Conservation (phyloP, 2,797 vertebrate species). For the Gallirallus australis region DNA sequence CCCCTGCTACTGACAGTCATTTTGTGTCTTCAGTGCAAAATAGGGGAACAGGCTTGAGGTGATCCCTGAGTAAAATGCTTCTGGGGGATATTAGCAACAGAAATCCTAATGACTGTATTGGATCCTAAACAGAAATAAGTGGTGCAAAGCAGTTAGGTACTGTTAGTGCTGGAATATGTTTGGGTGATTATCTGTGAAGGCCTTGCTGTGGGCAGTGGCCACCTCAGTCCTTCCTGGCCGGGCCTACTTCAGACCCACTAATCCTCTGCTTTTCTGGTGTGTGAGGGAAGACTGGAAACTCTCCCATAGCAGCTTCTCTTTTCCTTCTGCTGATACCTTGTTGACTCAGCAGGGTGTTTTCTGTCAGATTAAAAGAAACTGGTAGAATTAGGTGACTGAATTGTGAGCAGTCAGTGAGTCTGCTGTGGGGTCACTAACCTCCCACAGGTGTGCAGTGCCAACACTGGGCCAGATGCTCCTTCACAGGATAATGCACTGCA, state of each 20-base stretch:
- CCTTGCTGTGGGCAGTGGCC: background rate
- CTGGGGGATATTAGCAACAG: background rate
- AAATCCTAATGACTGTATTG: background rate
- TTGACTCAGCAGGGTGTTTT: background rate
- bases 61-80: background rate
- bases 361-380: fast-evolving
- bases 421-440: background rate
- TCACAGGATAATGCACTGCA: background rate
- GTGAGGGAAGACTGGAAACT: background rate
- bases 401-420: fast-evolving
- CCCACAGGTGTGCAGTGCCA: fast-evolving
- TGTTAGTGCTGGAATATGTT: background rate
- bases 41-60: background rate
- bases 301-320: background rate
- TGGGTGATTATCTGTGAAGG: background rate
- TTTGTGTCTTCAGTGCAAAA: background rate
- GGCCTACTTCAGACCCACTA: background rate
- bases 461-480: fast-evolving
- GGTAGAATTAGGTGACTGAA: background rate
- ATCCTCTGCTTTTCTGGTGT: fast-evolving
- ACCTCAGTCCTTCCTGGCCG: background rate
- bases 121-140: background rate
- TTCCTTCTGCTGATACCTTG: background rate
- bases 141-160: fast-evolving
- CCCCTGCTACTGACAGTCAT: background rate